Evolutionary conservation across 2,113 vertebrate species (phyloP), one percentile per base, ranked within the genome.

Genomic region (Phylloscopus trochiloides): DNA sequence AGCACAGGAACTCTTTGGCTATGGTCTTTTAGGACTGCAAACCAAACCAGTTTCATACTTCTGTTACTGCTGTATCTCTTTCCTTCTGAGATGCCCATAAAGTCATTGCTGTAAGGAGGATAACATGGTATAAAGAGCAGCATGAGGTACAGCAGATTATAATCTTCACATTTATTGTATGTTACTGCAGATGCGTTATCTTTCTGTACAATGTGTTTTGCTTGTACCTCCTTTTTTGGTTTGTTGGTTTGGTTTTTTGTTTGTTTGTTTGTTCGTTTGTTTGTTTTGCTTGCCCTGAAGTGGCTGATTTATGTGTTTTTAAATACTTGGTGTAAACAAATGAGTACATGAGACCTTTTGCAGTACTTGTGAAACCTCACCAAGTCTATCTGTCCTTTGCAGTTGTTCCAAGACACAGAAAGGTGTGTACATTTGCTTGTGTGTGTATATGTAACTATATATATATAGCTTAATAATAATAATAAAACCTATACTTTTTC

Each of bases 341-440:
- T 36, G 91, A 92, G 90, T 95, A 92, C 91, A 72, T 93, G 89
- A 90, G 90, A 94, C 86, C 94, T 97, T 97, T 78, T 95, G 88
- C 91, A 97, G 94, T 43, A 70, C 59, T 94, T 94, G 9, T 24
- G 94, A 94, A 94, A 91, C 86, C 65, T n/a, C 67, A 82, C 86
- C 91, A 95, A 89, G 87, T 94, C 93, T 92, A 94, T 98, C 90
- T 97, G 91, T 94, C 86, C 96, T 97, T 85, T 97, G 87, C 96
- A 81, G 38, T 97, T 96, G 90, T 93, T 97, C 93, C 91, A 96
- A 96, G 93, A 94, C 97, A 95, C 95, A 97, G 96, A 91, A 76
- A 72, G 55, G 32, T 66, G 92, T 95, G 93, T 92, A 86, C 32
- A 1, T 55, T 28, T 32, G 34, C 79, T 63, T 91, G 70, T 87